Conservation (phyloP, 2,888 invertebrate genomes). For the Nymphalis polychloros region DNA sequence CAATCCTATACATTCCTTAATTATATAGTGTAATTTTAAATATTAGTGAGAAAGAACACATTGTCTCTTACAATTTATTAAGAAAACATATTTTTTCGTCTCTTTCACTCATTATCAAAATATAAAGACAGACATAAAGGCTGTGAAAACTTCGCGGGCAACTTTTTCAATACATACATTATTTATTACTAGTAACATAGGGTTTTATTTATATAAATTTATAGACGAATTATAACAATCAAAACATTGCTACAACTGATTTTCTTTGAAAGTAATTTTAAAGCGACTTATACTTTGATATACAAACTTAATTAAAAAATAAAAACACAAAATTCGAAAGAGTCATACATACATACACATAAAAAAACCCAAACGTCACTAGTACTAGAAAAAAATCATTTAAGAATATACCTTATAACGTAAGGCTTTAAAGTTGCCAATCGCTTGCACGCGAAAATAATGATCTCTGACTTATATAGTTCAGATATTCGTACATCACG, state of each 20-base stretch:
- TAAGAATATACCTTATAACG: no score
- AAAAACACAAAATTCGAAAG: no score
- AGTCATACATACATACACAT: no score
- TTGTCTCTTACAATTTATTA: not conserved
- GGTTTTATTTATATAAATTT: not conserved
- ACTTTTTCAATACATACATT: not conserved
- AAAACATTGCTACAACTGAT: no score
- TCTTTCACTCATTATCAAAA: not conserved
- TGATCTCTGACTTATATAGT: conserved; percentile 46
- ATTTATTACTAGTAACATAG: not conserved
- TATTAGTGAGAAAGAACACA: not conserved
- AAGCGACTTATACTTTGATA: no score
- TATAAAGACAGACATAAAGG: not conserved
- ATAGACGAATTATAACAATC: not conserved
- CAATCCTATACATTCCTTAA: no score
- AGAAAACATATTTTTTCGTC: not conserved
- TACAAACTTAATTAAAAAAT: no score
- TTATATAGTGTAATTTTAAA: no score
- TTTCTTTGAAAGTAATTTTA: no score
- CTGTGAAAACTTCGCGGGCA: not conserved
- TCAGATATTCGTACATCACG: conserved; percentile 55
- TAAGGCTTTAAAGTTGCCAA: conserved; percentile 2
- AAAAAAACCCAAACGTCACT: no score
- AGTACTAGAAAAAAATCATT: no score
- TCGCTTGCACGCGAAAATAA: conserved; percentile 23